Evolutionary conservation across 2,888 invertebrate species (phyloP), one percentile per base, ranked within the genome.

Genomic region (Eilema griseolum): DNA sequence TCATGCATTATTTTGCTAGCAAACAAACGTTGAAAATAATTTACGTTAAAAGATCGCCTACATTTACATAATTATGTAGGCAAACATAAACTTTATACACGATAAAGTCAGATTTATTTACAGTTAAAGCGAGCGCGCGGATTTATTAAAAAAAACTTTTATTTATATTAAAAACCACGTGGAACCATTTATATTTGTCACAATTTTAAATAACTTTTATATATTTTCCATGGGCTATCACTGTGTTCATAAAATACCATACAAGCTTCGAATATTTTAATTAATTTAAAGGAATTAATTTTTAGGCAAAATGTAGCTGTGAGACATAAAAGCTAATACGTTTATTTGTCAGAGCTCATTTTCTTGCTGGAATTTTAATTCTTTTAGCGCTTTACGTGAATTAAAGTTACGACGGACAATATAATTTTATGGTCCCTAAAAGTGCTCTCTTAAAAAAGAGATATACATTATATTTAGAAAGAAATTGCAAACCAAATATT

Each of bases 41-140:
- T 93, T 89, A 93, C 87, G 86, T 86, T 88, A 87, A 92, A 92
- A 89, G 90, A 91, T 91, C 90, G 90, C 85, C 78, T 88, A 83
- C 89, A 90, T 92, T 92, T 89, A 88, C 92, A 93, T 92, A 93
- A 93, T 91, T 92, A 92, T 92, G 92, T 90, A 89, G 88, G 90
- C 88, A 86, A 90, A 92, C 92, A 92, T 93, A 93, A 93, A 93
- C 89, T 91, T 90, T 87, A 89, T 88, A 90, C 91, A 89, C 92
- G 93, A 93, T 93, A 93, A 87, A 92, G 89, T 88, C 80, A 85
- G 90, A 92, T 93, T 92, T 92, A 93, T 93, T 90, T 88, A 88
- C 86, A 90, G 88, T 79, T 88, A 87, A 87, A 81, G 74, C 76
- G 85, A 88, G 86, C 86, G 86, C 83, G 88, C 88, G 86, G 87